Conservation (phyloP, 2,797 vertebrate species). For the Xyrichtys novacula region DNA sequence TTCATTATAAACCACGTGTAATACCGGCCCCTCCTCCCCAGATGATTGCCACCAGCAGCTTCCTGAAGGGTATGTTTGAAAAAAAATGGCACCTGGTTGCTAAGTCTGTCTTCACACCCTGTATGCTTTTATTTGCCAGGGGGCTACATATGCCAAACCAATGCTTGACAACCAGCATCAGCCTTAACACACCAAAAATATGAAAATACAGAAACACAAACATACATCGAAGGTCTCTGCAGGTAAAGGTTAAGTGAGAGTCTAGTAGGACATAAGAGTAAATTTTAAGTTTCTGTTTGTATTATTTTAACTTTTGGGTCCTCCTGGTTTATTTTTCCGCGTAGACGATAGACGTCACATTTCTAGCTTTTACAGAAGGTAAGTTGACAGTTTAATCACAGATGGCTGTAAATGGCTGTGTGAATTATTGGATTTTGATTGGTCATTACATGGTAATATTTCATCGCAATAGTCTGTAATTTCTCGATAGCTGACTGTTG, state of each 20-base stretch:
- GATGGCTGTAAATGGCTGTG: no score
- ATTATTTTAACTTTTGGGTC: not conserved
- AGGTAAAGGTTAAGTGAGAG: not conserved
- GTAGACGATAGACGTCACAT: no score
- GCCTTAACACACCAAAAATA: not conserved
- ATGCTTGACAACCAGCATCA: not conserved
- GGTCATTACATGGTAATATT: no score
- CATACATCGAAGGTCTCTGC: not conserved
- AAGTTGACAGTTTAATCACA: conserved; percentile 1
- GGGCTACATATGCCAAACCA: not conserved
- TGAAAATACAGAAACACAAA: no score
- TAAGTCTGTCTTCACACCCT: not conserved
- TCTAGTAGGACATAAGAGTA: not conserved
- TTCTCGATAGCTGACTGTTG: no score
- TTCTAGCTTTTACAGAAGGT: not conserved
- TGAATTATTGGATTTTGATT: no score
- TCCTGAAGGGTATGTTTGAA: not conserved
- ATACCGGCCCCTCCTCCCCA: not conserved
- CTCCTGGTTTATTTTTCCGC: no score
- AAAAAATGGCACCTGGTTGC: not conserved
- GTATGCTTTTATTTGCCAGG: not conserved
- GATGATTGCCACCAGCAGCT: not conserved
- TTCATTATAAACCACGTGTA: not conserved
- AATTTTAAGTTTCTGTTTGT: not conserved
- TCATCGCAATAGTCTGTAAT: no score